A percentile compares a stretch with the other conserved stretches of the same genome.
Conservation (phyloP, 1,140 invertebrate genomes). For the Achroia grisella region DNA sequence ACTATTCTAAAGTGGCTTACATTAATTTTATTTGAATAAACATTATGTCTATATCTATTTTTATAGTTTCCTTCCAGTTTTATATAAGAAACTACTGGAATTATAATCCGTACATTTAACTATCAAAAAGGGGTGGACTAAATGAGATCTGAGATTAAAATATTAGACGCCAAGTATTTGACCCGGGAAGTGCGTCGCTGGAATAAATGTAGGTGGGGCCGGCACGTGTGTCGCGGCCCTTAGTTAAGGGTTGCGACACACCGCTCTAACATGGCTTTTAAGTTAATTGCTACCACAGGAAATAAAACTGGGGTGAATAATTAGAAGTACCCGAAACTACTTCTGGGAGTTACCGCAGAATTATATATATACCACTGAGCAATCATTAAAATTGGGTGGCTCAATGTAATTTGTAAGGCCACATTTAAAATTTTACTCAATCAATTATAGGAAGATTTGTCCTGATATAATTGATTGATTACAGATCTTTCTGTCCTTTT, state of each 20-base stretch:
- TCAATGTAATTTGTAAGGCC: no score
- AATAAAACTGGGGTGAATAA: slow-evolving; percentile 44
- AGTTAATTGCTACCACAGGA: slow-evolving; percentile 55
- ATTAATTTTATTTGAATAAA: no score
- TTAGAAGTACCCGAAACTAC: slow-evolving; percentile 21
- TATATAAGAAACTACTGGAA: no score
- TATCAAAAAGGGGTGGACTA: not conserved
- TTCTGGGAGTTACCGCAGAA: slow-evolving; percentile 2
- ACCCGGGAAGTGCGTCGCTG: slow-evolving; percentile 17
- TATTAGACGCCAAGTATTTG: slow-evolving; percentile 1
- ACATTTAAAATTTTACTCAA: no score
- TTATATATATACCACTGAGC: not conserved
- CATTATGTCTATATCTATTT: no score
- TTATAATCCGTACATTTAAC: no score
- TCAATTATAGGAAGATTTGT: no score
- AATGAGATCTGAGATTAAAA: slow-evolving; percentile 2
- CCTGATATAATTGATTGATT: no score
- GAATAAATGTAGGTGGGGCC: slow-evolving; percentile 44
- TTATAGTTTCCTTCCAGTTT: no score
- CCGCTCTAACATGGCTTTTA: slow-evolving; percentile 50
- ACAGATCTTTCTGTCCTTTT: no score
- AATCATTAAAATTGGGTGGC: slow-evolving; percentile 4
- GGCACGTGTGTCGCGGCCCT: slow-evolving; percentile 50
- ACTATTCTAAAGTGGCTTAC: no score
- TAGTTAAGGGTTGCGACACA: slow-evolving; percentile 52